Base-by-base conservation (phyloP, 2,888 invertebrate genomes). In the Dendrolimus pini region DNA sequence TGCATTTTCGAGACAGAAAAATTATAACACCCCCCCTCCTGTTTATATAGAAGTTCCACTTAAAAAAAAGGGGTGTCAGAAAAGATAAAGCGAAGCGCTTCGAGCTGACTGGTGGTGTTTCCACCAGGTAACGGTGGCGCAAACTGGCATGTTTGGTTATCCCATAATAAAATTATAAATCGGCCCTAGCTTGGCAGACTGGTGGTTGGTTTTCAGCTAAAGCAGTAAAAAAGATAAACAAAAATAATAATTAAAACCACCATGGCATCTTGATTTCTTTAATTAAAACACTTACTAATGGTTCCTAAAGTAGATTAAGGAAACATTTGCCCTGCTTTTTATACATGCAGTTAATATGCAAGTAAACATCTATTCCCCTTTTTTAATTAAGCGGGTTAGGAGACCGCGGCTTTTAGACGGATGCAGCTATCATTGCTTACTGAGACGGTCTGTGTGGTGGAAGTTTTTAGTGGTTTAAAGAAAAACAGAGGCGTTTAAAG, bases 371-470 rank as follows among this genome's bases (percentile, higher is more conserved):
- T 47, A 47, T 47, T 47, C 9, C 47, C 47, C 47, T 47, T 65
- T 67, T 76, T 77, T 77, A 77, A 76, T 78, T 78, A 77, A 76
- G 72, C 74, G 74, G 69, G 68, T 62, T 62, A 61, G 61, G 58
- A 57, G 60, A 60, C 65, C 61, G 66, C 62, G 68, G 67, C 69
- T 69, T 70, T 67, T 62, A 68, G 68, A 65, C 70, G 74, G 71
- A 67, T 72, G 75, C 69, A 68, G 70, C 61, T 65, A 68, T 69
- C 66, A 75, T 77, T 70, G 64, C 65, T 77, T 70, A 71, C 70
- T 73, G 75, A 71, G 71, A 67, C 62, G 56, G 47, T 47, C 47
- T 9, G 7, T 47, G 47, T 47, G 10, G 1, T 47, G 47, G 47
- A 10, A 10, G 47, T 9, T 47, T 47, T 47, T 9, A 2, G 7